Evolutionary conservation across 2,113 vertebrate species (phyloP).

Genomic region (Bombycilla garrulus): DNA sequence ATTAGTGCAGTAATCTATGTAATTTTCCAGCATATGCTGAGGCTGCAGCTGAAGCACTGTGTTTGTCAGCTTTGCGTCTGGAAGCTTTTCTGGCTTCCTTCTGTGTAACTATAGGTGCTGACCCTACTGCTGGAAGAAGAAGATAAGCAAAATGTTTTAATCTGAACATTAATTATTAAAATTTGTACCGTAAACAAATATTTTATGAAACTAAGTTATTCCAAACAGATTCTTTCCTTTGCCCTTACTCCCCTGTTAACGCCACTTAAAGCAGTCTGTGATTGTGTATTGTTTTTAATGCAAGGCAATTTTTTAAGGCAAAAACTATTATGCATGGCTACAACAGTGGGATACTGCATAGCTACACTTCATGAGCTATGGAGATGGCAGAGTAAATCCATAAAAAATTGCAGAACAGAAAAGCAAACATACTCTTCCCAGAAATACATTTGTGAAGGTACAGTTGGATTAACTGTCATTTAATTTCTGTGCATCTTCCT

Average conservation of each 20-base stretch:
- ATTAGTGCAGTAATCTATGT: neutral
- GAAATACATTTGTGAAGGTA: neutral
- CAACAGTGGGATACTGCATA: neutral
- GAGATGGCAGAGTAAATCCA: constrained; percentile 51
- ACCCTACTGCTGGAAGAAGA: constrained; percentile 61
- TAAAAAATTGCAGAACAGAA: neutral
- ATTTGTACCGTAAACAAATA: constrained; percentile 61
- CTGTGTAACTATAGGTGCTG: constrained; percentile 35
- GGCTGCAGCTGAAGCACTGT: neutral
- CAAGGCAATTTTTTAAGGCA: constrained; percentile 11
- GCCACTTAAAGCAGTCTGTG: constrained; percentile 17
- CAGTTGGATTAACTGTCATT: neutral
- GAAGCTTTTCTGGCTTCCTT: constrained; percentile 25
- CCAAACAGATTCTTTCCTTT: constrained; percentile 22
- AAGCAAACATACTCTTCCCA: neutral
- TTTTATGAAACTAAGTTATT: constrained; percentile 51
- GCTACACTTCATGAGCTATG: constrained; percentile 22
- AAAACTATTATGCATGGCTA: constrained; percentile 34
- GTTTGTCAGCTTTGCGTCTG: neutral
- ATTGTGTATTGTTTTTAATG: constrained; percentile 48
- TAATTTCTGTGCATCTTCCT: neutral
- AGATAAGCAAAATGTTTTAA: constrained; percentile 71
- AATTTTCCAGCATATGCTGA: neutral
- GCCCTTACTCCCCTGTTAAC: neutral
- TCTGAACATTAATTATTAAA: constrained; percentile 66